Evolutionary conservation across 2,888 invertebrate genomes (phyloP).

Genomic region (Lasiommata megera): DNA sequence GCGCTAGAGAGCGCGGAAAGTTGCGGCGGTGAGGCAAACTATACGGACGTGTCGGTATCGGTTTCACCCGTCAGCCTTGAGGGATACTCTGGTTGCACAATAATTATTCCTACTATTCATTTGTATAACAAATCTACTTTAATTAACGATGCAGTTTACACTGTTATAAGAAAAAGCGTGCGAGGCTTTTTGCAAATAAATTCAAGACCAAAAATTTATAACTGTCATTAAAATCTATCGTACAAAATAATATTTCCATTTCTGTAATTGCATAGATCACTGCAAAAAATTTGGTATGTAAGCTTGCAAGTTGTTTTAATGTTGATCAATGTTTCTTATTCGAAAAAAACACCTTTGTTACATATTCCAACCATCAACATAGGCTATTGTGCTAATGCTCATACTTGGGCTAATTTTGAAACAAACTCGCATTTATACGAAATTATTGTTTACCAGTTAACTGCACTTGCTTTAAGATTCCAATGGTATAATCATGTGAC

Average conservation of each 20-base stretch:
- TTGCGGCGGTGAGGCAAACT: slow-evolving; percentile 48
- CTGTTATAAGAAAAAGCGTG: background rate
- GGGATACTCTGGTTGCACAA: slow-evolving; percentile 52
- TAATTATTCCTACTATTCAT: slow-evolving; percentile 20
- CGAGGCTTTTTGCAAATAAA: background rate
- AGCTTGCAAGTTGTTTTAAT: slow-evolving; percentile 1
- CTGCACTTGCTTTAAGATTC: background rate
- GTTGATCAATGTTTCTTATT: slow-evolving; percentile 35
- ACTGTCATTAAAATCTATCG: background rate
- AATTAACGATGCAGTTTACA: background rate
- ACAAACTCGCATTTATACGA: slow-evolving; percentile 59
- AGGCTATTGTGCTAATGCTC: slow-evolving; percentile 45
- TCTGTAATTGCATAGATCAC: slow-evolving; percentile 2
- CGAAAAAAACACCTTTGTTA: slow-evolving; percentile 71
- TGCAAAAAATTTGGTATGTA: background rate
- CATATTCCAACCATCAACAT: slow-evolving; percentile 50
- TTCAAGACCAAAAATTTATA: background rate
- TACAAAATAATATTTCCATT: background rate
- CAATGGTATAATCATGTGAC: no score
- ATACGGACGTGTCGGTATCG: slow-evolving; percentile 57
- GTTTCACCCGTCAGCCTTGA: slow-evolving; percentile 64
- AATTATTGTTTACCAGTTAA: slow-evolving; percentile 37
- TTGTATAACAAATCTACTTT: background rate
- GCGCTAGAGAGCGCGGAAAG: slow-evolving; percentile 42
- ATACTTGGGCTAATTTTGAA: slow-evolving; percentile 50